phyloP scores from a whole-genome alignment of 2,888 invertebrate species.

The Hipparchia sbordonii region DNA sequence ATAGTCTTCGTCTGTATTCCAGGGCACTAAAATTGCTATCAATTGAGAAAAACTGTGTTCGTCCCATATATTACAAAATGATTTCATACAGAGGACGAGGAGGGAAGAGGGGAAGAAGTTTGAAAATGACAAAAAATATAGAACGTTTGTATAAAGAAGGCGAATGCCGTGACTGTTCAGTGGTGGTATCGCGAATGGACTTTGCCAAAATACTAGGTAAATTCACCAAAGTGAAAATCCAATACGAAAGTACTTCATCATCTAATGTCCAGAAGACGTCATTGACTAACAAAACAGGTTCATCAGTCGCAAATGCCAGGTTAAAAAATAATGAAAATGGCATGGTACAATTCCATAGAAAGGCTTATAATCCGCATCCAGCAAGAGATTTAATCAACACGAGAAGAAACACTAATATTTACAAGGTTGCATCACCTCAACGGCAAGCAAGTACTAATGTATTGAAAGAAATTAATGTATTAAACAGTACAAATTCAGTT shows the following conservation, averaged over 20 bases:
- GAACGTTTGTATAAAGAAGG: constrained; percentile 70
- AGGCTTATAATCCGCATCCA: constrained; percentile 63
- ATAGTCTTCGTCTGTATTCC: constrained; percentile 59
- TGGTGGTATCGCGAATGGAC: constrained; percentile 75
- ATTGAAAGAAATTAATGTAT: constrained; percentile 69
- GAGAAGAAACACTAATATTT: constrained; percentile 49
- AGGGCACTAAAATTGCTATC: constrained; percentile 44
- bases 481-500: constrained; percentile 44
- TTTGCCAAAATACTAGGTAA: constrained; percentile 78
- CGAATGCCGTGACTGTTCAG: constrained; percentile 75
- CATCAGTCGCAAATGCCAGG: constrained; percentile 55
- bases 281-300: constrained; percentile 32
- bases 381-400: constrained; percentile 52
- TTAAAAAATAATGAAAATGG: constrained; percentile 77
- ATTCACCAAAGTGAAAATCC: constrained; percentile 78
- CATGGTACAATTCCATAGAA: constrained; percentile 67
- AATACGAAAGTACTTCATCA: constrained; percentile 68
- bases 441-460: constrained; percentile 53
- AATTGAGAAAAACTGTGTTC: constrained; percentile 26
- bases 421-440: constrained; percentile 40
- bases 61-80: constrained; percentile 49
- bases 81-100: constrained; percentile 68
- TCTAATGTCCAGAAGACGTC: constrained; percentile 57
- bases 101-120: constrained; percentile 53
- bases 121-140: constrained; percentile 66